phyloP scores from a whole-genome alignment of 2,797 vertebrate genomes.

The Sciurus vulgaris region DNA sequence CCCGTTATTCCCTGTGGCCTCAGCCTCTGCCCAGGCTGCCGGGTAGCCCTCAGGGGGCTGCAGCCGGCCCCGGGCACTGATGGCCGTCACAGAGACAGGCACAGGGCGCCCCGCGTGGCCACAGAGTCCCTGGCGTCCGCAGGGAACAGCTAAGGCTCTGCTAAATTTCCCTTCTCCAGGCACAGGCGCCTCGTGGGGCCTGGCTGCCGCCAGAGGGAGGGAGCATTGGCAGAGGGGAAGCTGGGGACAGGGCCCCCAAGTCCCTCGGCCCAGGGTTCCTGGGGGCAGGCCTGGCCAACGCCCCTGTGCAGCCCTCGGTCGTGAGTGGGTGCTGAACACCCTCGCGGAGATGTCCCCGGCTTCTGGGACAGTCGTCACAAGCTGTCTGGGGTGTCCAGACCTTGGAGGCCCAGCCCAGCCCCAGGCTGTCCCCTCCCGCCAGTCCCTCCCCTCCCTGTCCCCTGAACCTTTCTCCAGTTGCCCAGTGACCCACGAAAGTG shows the following conservation, averaged over 20 bases:
- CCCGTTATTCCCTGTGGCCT: neutral
- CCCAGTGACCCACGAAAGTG: constrained; percentile 27
- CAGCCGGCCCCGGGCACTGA: neutral
- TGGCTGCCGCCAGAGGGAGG: neutral
- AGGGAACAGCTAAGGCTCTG: too few relatives aligned
- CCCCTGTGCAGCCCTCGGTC: neutral
- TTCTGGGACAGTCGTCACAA: too few relatives aligned
- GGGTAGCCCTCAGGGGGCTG: too few relatives aligned
- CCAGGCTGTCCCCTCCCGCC: too few relatives aligned
- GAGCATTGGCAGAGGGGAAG: too few relatives aligned
- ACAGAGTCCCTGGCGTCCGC: too few relatives aligned
- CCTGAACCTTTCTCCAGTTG: neutral
- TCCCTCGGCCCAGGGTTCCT: neutral
- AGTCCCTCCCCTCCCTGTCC: fast-evolving
- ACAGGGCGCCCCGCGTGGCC: neutral
- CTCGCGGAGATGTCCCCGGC: neutral
- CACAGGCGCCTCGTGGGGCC: neutral
- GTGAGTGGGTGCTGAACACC: neutral
- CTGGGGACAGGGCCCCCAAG: neutral
- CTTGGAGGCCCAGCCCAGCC: neutral
- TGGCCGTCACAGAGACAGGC: neutral
- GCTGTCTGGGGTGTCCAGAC: too few relatives aligned
- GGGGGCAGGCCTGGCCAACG: neutral
- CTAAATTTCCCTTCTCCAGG: neutral
- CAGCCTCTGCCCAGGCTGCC: neutral